A percentile compares a stretch with the other conserved stretches of the same genome.
These are phyloP conservation scores for Sphenodon punctatus DNA, from an alignment of 2,797 vertebrate genomes.

Conservation along the genomic window DNA sequence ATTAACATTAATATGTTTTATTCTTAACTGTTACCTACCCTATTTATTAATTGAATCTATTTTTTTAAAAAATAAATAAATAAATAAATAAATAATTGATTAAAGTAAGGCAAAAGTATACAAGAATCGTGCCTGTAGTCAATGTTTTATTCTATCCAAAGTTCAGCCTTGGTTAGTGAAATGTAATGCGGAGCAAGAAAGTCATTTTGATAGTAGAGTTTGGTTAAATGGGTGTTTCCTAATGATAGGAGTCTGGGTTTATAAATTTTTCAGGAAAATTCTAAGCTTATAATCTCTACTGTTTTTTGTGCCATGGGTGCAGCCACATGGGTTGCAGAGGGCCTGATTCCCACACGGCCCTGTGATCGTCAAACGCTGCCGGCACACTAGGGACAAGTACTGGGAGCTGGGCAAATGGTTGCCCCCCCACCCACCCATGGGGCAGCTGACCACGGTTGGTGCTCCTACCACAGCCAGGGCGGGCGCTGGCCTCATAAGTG, in stretches of 20 bases:
- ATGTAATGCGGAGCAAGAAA: conserved; percentile 20
- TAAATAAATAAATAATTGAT: too few species aligned
- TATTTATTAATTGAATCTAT: conserved; percentile 10
- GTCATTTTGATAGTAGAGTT: conserved; percentile 21
- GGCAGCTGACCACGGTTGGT: too few species aligned
- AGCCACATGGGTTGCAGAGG: too few species aligned
- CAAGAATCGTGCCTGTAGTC: background rate
- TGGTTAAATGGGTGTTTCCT: background rate
- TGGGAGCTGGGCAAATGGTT: too few species aligned
- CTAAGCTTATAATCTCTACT: background rate
- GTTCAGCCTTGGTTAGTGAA: conserved; percentile 22
- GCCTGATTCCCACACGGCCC: too few species aligned
- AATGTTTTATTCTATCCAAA: conserved; percentile 26
- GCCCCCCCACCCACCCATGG: too few species aligned
- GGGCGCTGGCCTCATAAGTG: too few species aligned
- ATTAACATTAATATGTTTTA: conserved; percentile 53
- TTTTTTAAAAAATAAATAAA: conserved; percentile 38
- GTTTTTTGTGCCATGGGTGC: too few species aligned
- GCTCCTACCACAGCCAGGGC: too few species aligned
- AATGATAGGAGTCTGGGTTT: background rate
- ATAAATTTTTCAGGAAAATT: background rate
- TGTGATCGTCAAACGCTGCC: too few species aligned
- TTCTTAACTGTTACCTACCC: conserved; percentile 43
- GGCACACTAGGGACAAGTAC: too few species aligned
- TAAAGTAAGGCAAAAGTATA: conserved; percentile 49